These are phyloP conservation scores for Ploceus nigricollis DNA, from an alignment of 2,113 vertebrate genomes.

Conservation along the genomic window DNA sequence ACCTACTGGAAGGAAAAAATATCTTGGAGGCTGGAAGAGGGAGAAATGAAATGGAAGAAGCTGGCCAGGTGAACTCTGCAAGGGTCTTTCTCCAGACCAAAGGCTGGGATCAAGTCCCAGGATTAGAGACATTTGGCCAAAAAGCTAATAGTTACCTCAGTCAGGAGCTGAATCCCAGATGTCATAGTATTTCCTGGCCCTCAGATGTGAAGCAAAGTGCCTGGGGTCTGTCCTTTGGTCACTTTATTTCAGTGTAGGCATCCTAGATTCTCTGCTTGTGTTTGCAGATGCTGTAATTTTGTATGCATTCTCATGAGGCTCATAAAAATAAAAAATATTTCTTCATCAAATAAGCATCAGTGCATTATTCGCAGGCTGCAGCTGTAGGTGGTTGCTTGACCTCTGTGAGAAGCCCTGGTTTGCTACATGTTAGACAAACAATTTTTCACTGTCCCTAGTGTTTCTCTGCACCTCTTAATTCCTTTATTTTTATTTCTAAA, in stretches of 20 bases:
- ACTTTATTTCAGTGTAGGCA: neutral
- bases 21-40: neutral
- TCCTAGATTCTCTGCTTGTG: neutral
- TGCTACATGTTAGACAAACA: neutral
- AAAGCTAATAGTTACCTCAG: neutral
- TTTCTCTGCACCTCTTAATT: neutral
- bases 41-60: neutral
- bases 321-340: neutral
- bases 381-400: neutral
- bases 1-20: neutral
- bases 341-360: neutral
- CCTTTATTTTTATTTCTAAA: constrained; percentile 17
- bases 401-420: neutral
- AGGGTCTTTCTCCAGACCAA: neutral
- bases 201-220: neutral
- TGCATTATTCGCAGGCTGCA: neutral
- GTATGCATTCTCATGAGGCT: neutral
- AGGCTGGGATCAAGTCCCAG: neutral
- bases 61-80: neutral
- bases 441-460: neutral
- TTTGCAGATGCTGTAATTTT: neutral
- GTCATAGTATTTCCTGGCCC: neutral
- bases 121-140: neutral
- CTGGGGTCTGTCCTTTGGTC: neutral
- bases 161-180: neutral